These are phyloP conservation scores for Mirounga angustirostris DNA, from an alignment of 2,113 vertebrate species.

Conservation along the genomic window DNA sequence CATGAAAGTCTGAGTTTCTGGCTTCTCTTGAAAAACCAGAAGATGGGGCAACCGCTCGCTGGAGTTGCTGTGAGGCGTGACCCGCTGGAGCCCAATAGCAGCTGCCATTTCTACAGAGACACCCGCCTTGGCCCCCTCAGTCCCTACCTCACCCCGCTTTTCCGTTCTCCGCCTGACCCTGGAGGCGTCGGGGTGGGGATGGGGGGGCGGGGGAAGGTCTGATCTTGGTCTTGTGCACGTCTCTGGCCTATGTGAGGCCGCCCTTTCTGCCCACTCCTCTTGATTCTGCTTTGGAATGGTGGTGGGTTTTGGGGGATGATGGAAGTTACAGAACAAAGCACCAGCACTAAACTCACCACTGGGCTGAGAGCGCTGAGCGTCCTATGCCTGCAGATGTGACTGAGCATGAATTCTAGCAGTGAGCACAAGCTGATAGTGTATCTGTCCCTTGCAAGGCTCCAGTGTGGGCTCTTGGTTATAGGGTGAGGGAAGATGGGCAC, in stretches of 20 bases:
- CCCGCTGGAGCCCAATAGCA: neutral
- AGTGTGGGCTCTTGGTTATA: neutral
- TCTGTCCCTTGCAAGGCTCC: neutral
- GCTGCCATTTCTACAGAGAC: neutral
- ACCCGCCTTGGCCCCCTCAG: neutral
- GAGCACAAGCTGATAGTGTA: neutral
- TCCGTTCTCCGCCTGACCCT: neutral
- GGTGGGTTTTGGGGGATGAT: neutral
- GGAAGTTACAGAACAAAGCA: neutral
- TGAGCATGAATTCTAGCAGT: neutral
- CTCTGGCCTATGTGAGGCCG: neutral
- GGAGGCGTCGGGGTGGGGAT: rapidly evolving
- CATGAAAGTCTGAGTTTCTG: neutral
- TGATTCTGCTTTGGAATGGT: neutral
- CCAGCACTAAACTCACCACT: neutral
- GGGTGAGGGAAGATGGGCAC: neutral
- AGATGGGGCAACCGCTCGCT: neutral
- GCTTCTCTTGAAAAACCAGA: neutral
- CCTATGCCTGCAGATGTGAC: neutral
- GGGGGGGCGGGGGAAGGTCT: neutral
- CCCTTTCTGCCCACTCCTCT: neutral
- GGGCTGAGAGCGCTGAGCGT: rapidly evolving
- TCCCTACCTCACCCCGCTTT: neutral
- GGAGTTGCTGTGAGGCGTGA: neutral
- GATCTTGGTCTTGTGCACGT: neutral